Evolutionary conservation across 2,797 vertebrate genomes (phyloP).

Genomic region (Helarctos malayanus): DNA sequence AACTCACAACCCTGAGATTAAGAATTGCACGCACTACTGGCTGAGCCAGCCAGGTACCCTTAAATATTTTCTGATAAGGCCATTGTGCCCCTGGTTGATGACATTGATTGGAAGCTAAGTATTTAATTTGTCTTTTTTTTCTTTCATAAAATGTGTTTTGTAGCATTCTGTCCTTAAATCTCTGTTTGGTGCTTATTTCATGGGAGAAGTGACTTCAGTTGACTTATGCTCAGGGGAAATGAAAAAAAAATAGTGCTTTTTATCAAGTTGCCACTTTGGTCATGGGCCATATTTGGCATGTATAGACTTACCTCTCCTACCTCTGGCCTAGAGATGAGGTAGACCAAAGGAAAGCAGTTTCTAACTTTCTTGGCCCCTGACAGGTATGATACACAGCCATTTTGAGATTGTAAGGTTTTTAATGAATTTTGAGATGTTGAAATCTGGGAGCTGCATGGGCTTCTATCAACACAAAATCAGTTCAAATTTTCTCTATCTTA

Average conservation of each 20-base stretch:
- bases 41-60: not conserved
- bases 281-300: not conserved
- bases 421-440: slow-evolving; percentile 56
- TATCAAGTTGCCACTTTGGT: not conserved
- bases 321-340: not conserved
- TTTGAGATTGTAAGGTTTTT: slow-evolving; percentile 33
- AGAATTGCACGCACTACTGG: not conserved
- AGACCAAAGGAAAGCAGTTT: slow-evolving; percentile 41
- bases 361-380: not conserved
- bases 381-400: not conserved
- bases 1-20: not conserved
- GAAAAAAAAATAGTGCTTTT: not conserved
- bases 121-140: slow-evolving; percentile 49
- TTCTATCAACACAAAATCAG: not conserved
- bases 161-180: not conserved
- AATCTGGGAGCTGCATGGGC: not conserved
- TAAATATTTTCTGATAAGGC: slow-evolving; percentile 21
- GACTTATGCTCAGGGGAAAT: not conserved
- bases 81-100: not conserved
- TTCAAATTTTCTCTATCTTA: not conserved
- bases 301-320: not conserved
- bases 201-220: not conserved
- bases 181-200: not conserved
- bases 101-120: not conserved
- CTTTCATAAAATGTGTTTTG: slow-evolving; percentile 11